phyloP scores from a whole-genome alignment of 2,113 vertebrate genomes.

The Perccottus glenii region DNA sequence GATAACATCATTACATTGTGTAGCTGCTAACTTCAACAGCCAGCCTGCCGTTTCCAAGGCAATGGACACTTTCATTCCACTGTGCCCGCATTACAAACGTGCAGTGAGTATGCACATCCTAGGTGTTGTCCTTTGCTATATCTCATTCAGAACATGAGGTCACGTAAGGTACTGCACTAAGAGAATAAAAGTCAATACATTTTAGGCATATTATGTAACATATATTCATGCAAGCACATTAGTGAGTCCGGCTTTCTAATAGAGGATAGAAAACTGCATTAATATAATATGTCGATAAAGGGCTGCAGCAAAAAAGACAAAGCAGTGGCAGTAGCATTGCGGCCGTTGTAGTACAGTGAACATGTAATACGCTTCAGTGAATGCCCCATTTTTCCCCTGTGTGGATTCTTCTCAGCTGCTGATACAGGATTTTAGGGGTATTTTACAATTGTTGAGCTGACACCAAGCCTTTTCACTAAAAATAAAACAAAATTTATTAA shows the following conservation, averaged over 20 bases:
- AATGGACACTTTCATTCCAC: conserved; percentile 65
- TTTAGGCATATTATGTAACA: background rate
- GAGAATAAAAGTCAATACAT: too few species aligned
- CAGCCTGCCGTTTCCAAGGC: conserved; percentile 72
- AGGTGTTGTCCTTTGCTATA: background rate
- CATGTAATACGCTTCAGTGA: conserved; percentile 28
- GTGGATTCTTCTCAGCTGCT: conserved; percentile 37
- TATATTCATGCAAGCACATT: conserved; percentile 19
- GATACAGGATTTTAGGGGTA: conserved; percentile 47
- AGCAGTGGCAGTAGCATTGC: conserved; percentile 16
- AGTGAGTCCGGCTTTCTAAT: conserved; percentile 5
- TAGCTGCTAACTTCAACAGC: conserved; percentile 36
- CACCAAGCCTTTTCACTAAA: conserved; percentile 55
- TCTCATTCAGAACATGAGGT: too few species aligned
- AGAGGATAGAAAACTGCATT: conserved; percentile 19
- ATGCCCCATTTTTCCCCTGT: conserved; percentile 6
- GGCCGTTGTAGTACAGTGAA: conserved; percentile 17
- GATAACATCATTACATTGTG: conserved; percentile 69
- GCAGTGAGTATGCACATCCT: conserved; percentile 19
- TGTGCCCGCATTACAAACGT: conserved; percentile 46
- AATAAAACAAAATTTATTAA: conserved; percentile 66
- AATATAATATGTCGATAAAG: conserved; percentile 13
- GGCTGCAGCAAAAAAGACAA: conserved; percentile 9
- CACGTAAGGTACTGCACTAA: too few species aligned
- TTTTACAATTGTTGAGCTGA: conserved; percentile 63